A percentile compares a stretch with the other conserved stretches of the same genome.
Evolutionary conservation across 2,113 vertebrate species (phyloP).

Genomic region (Cacatua alba): DNA sequence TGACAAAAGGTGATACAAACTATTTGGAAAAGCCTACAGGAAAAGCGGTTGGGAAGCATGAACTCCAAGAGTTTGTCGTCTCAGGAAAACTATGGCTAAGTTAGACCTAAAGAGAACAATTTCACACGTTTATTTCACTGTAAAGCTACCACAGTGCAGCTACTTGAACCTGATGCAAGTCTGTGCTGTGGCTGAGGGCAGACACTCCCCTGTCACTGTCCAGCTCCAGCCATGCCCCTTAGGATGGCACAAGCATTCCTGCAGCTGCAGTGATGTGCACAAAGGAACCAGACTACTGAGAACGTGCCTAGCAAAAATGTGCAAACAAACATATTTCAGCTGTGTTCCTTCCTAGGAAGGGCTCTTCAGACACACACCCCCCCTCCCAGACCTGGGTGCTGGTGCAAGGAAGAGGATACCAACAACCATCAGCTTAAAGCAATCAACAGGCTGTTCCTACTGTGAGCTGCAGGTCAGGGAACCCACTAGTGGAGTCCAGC

Average conservation of each 20-base stretch:
- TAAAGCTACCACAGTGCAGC: neutral
- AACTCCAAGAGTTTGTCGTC: neutral
- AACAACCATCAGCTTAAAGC: neutral
- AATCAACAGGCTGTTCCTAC: accelerated
- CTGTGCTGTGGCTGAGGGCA: neutral
- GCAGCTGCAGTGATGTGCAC: accelerated
- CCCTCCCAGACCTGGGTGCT: accelerated
- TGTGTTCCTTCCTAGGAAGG: neutral
- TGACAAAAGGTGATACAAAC: neutral
- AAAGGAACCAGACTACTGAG: neutral
- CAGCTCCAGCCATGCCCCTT: accelerated
- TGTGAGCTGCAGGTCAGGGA: accelerated
- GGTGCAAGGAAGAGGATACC: neutral
- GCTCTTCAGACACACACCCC: neutral
- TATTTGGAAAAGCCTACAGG: accelerated
- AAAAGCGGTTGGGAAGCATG: neutral
- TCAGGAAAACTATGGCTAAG: neutral
- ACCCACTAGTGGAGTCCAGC: too few relatives aligned
- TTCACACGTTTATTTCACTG: accelerated
- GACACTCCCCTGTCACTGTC: neutral
- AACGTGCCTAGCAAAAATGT: accelerated
- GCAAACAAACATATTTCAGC: neutral
- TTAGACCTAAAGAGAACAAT: neutral
- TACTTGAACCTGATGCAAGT: neutral
- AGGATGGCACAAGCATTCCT: neutral